A percentile compares a stretch with the other conserved stretches of the same genome.
These are phyloP conservation scores for Conops quadrifasciatus DNA, from an alignment of 2,888 invertebrate species.

Conservation along the genomic window DNA sequence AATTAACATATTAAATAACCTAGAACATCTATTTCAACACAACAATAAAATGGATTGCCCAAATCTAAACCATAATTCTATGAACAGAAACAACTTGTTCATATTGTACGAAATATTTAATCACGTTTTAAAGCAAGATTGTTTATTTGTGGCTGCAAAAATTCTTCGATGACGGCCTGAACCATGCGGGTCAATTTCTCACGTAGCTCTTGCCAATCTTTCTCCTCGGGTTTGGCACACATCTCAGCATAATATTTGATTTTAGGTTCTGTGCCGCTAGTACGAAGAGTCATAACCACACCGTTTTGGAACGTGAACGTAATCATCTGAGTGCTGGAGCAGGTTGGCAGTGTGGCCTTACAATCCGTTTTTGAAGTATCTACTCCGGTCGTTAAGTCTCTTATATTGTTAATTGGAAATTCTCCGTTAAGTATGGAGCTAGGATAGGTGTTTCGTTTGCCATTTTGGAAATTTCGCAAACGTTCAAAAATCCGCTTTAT, in stretches of 20 bases:
- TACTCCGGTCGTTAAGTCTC: slow-evolving; percentile 86
- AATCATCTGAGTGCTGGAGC: slow-evolving; percentile 85
- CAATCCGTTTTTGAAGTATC: slow-evolving; percentile 77
- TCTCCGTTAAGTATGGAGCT: slow-evolving; percentile 70
- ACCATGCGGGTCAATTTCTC: slow-evolving; percentile 77
- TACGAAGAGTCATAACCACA: slow-evolving; percentile 85
- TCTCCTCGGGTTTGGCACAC: slow-evolving; percentile 73
- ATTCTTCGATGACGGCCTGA: slow-evolving; percentile 78
- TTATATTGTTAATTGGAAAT: slow-evolving; percentile 74
- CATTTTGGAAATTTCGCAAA: slow-evolving; percentile 75
- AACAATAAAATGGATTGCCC: too few relatives aligned
- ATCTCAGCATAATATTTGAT: slow-evolving; percentile 98
- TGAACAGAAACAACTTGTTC: too few relatives aligned
- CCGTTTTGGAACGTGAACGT: slow-evolving; percentile 91
- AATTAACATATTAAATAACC: not conserved
- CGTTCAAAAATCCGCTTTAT: slow-evolving; percentile 82
- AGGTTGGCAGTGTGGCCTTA: slow-evolving; percentile 75
- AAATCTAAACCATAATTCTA: not conserved
- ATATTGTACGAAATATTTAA: too few relatives aligned
- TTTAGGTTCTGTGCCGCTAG: slow-evolving; percentile 99
- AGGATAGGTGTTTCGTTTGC: slow-evolving; percentile 74
- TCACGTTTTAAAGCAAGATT: slow-evolving; percentile 63
- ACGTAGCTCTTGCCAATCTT: slow-evolving; percentile 73
- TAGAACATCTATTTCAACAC: too few relatives aligned
- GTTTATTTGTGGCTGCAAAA: slow-evolving; percentile 81